A percentile compares a stretch with the other conserved stretches of the same genome.
Conservation (phyloP, 2,888 invertebrate genomes). For the Nipponacmea schrenckii region DNA sequence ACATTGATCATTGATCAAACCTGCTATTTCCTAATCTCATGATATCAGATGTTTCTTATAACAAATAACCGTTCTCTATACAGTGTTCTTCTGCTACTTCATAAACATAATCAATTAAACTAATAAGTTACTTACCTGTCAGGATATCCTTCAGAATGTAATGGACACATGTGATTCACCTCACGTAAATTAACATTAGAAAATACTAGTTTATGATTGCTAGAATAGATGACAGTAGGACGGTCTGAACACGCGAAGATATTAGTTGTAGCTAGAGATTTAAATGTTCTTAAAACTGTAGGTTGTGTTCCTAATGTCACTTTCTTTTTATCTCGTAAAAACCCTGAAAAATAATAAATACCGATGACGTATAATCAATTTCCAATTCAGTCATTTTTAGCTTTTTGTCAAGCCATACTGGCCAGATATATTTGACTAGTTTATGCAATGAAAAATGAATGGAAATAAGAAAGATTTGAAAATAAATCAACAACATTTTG, state of each 20-base stretch:
- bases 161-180: constrained; percentile 95
- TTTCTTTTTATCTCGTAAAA: constrained; percentile 88
- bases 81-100: no score
- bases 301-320: constrained; percentile 98
- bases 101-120: no score
- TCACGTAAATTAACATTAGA: constrained; percentile 85
- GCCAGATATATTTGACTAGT: no score
- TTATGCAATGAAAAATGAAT: neutral
- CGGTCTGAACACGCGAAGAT: constrained; percentile 99
- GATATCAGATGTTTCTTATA: no score
- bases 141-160: constrained; percentile 94
- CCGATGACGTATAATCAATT: neutral
- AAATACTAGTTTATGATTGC: constrained; percentile 97
- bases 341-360: constrained; percentile 71
- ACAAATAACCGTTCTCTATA: no score
- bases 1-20: no score
- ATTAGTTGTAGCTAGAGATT: constrained; percentile 80
- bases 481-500: no score
- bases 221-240: constrained; percentile 98
- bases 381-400: no score
- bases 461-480: neutral
- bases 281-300: constrained; percentile 88
- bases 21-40: no score
- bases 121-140: constrained; percentile 76
- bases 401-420: no score